Evolutionary conservation across 2,888 invertebrate species (phyloP), one percentile per base, ranked within the genome.

Genomic region (Cataglyphis altisquamis): DNA sequence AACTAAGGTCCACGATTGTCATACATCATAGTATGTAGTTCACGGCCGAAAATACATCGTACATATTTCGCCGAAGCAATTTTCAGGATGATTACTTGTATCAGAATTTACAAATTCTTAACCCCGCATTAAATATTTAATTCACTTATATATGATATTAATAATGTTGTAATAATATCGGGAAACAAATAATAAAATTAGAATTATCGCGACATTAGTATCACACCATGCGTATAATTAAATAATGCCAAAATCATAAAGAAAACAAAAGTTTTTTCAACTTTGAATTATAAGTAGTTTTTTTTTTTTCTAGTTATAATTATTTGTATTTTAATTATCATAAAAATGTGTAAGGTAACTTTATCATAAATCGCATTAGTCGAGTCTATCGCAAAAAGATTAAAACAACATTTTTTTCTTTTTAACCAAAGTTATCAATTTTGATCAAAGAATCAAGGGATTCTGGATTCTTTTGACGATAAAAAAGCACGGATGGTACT

Each of bases 401-500:
- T 39, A 18, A 63, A 63, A 1, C 32, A 62, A 55, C 21, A 4
- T 45, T 29, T 52, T 4, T 4, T 66, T 9, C 25, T 67, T 8
- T 4, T 9, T 1, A 0, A 57, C 0, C 32, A 55, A 55, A 67
- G 52, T 52, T 67, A 39, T 67, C 15, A 55, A 57, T 62, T 66
- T 21, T 62, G n/a, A n/a, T 21, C 1, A 21, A n/a, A 52, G 8
- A 9, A 52, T 41, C 25, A 67, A 78, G n/a, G 21, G 15, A 74
- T 32, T 57, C 57, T 72, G 21, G 21, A 60, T 41, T 25, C 21
- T 21, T 63, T 48, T 1, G 45, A 39, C n/a, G 72, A 21, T 41
- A 63, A 66, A 70, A 55, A 66, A 64, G 68, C 4, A 39, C 12
- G 18, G 2, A 64, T 55, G 18, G 52, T 74, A 48, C 55, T 62